Evolutionary conservation across 2,797 vertebrate genomes (phyloP).

Genomic region (Tiaroga cobitis): DNA sequence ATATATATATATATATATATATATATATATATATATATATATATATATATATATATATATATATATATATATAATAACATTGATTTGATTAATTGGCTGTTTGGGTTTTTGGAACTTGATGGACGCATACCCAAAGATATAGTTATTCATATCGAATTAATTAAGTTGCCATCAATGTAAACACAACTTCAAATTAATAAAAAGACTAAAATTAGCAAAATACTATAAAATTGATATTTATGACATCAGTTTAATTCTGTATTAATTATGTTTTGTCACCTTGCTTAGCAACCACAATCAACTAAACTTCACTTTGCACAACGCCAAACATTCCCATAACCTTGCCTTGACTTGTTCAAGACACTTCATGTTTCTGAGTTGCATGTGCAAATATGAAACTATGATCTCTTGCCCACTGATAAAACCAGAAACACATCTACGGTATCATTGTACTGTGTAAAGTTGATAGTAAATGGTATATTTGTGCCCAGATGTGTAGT

Average conservation of each 20-base stretch:
- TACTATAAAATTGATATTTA: not conserved
- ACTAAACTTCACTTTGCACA: not conserved
- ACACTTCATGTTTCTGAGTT: not conserved
- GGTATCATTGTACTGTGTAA: not conserved
- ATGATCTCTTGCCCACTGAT: not conserved
- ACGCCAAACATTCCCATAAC: constrained; percentile 3
- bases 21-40: too few relatives aligned
- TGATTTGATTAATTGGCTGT: not conserved
- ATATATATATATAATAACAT: too few relatives aligned
- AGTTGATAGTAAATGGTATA: not conserved
- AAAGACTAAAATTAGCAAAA: not conserved
- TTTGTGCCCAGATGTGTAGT: not conserved
- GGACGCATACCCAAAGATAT: not conserved
- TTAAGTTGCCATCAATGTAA: not conserved
- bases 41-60: too few relatives aligned
- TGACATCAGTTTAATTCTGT: not conserved
- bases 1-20: too few relatives aligned
- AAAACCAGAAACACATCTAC: not conserved
- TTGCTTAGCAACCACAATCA: not conserved
- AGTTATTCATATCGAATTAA: not conserved
- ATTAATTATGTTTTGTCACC: not conserved
- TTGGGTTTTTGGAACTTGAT: not conserved
- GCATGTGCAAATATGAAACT: not conserved
- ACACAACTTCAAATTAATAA: not conserved
- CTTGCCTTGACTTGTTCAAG: constrained; percentile 14